Conservation (phyloP, 2,888 invertebrate genomes). For the Drosophila fulvimacula region DNA sequence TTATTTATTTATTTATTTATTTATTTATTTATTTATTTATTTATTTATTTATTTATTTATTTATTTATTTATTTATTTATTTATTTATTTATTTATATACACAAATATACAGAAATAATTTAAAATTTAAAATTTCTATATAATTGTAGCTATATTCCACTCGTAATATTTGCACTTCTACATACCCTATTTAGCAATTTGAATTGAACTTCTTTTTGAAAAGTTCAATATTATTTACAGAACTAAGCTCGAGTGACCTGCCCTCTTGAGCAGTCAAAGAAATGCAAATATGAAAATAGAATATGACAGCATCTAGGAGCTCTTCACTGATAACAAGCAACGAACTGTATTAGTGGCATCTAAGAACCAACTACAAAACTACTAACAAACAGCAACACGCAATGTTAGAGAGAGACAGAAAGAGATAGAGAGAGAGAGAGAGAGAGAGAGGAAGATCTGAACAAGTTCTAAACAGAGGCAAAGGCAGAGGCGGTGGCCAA, state of each 20-base stretch:
- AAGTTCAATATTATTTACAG: slow-evolving; percentile 33
- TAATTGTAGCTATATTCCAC: not conserved
- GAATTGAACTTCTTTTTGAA: not conserved
- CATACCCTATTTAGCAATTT: not conserved
- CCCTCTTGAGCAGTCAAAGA: slow-evolving; percentile 40
- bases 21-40: too few relatives aligned
- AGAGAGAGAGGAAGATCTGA: slow-evolving; percentile 1
- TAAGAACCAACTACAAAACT: slow-evolving; percentile 9
- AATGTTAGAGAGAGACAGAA: not conserved
- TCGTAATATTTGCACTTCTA: not conserved
- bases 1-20: too few relatives aligned
- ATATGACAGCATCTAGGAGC: slow-evolving; percentile 52
- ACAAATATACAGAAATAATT: too few relatives aligned
- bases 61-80: too few relatives aligned
- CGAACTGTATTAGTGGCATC: slow-evolving; percentile 5
- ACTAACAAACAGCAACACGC: slow-evolving; percentile 6
- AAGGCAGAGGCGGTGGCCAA: slow-evolving; percentile 48
- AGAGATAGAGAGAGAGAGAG: not conserved
- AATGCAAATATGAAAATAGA: slow-evolving; percentile 64
- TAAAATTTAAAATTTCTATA: not conserved
- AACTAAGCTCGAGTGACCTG: slow-evolving; percentile 33
- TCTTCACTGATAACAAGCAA: slow-evolving; percentile 36
- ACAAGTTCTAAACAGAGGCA: slow-evolving; percentile 39
- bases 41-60: too few relatives aligned
- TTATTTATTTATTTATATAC: too few relatives aligned